These are phyloP conservation scores for Vesta saturnalis DNA, from an alignment of 2,888 invertebrate species.

Conservation along the genomic window DNA sequence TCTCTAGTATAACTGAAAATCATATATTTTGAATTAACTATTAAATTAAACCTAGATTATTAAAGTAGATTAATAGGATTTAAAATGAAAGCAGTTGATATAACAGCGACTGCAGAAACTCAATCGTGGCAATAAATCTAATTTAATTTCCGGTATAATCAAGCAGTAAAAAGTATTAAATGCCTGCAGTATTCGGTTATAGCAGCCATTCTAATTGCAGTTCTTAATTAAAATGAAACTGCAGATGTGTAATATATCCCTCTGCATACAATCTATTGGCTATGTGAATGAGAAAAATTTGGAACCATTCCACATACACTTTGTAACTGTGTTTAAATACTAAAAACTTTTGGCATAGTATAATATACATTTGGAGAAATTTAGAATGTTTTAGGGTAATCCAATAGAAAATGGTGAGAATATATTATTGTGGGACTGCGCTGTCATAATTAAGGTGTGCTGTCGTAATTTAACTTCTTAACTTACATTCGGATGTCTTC, in stretches of 20 bases:
- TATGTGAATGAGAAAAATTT: constrained; percentile 46
- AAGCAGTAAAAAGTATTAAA: constrained; percentile 45
- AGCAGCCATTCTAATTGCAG: constrained; percentile 47
- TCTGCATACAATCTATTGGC: constrained; percentile 49
- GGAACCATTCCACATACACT: too few species aligned
- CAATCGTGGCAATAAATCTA: constrained; percentile 33
- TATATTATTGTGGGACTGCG: constrained; percentile 40
- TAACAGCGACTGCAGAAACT: constrained; percentile 31
- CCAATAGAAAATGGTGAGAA: constrained; percentile 48
- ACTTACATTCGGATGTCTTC: constrained; percentile 34
- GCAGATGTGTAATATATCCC: constrained; percentile 45
- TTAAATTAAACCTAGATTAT: not conserved
- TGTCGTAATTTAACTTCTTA: constrained; percentile 46
- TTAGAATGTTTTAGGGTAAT: constrained; percentile 46
- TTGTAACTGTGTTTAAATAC: constrained; percentile 1
- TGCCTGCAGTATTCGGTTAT: constrained; percentile 42
- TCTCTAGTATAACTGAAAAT: too few species aligned
- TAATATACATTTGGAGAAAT: constrained; percentile 12
- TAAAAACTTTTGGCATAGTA: not conserved
- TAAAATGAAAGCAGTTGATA: constrained; percentile 10
- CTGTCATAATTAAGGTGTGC: constrained; percentile 49
- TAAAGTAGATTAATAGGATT: constrained; percentile 10
- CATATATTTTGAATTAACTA: not conserved
- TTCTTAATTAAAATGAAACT: constrained; percentile 51
- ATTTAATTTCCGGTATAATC: constrained; percentile 45